Evolutionary conservation across 2,797 vertebrate genomes (phyloP).

Genomic region (Chrosomus eos): DNA sequence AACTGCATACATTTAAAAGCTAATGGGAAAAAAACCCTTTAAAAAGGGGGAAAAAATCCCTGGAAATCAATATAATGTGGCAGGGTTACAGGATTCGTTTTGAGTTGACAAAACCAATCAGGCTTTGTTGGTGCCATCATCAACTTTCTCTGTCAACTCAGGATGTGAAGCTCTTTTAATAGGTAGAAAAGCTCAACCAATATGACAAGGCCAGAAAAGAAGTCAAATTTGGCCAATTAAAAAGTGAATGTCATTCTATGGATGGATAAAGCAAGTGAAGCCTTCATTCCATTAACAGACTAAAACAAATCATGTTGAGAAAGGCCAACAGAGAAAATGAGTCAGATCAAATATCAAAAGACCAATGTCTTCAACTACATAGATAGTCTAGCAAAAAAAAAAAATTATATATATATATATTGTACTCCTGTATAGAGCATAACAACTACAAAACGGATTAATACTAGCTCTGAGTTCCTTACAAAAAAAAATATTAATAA

Average conservation of each 20-base stretch:
- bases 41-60: no score
- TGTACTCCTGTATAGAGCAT: not conserved
- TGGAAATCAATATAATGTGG: not conserved
- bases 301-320: constrained; percentile 7
- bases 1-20: not conserved
- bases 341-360: not conserved
- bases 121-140: no score
- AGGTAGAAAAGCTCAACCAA: not conserved
- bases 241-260: constrained; percentile 8
- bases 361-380: not conserved
- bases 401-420: no score
- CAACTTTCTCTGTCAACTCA: not conserved
- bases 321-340: constrained; percentile 24
- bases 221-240: constrained; percentile 10
- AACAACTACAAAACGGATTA: not conserved
- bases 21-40: no score
- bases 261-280: constrained; percentile 24
- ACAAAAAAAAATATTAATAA: not conserved
- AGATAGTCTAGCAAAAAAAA: not conserved
- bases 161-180: constrained; percentile 6
- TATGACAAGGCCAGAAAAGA: constrained; percentile 1
- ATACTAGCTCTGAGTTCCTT: not conserved
- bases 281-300: constrained; percentile 17
- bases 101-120: no score
- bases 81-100: no score